A percentile compares a stretch with the other conserved stretches of the same genome.
Evolutionary conservation across 1,140 invertebrate genomes (phyloP).

Genomic region (Phymastichus coffea): DNA sequence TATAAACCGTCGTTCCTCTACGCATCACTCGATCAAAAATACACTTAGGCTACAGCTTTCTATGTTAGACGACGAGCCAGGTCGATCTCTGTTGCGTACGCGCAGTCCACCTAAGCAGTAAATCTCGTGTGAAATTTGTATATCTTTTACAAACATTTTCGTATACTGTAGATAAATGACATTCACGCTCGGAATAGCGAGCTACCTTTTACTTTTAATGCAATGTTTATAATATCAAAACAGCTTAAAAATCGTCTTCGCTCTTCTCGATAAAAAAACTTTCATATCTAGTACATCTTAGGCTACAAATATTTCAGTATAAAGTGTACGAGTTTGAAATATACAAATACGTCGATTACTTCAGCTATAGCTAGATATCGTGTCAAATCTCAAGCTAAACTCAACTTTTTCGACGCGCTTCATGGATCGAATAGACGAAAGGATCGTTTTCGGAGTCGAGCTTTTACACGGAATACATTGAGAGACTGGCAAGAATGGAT

Average conservation of each 20-base stretch:
- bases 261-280: not conserved
- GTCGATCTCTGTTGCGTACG: no score
- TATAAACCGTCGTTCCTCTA: constrained; percentile 18
- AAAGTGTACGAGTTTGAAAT: no score
- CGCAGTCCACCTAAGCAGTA: no score
- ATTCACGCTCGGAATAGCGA: constrained; percentile 12
- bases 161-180: constrained; percentile 8
- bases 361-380: not conserved
- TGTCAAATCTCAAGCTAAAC: not conserved
- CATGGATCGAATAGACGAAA: not conserved
- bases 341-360: constrained; percentile 4
- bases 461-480: not conserved
- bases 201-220: constrained; percentile 14
- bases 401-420: not conserved
- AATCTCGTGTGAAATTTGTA: constrained; percentile 16
- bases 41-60: constrained; percentile 3
- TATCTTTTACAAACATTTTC: not conserved
- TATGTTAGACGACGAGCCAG: not conserved
- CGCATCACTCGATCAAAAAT: not conserved
- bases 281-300: not conserved
- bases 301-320: no score
- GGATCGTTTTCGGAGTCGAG: not conserved
- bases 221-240: not conserved
- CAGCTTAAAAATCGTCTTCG: constrained; percentile 3
- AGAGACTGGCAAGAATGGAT: not conserved